These are phyloP conservation scores for Apodemus sylvaticus DNA, from an alignment of 2,113 vertebrate genomes.

Conservation along the genomic window DNA sequence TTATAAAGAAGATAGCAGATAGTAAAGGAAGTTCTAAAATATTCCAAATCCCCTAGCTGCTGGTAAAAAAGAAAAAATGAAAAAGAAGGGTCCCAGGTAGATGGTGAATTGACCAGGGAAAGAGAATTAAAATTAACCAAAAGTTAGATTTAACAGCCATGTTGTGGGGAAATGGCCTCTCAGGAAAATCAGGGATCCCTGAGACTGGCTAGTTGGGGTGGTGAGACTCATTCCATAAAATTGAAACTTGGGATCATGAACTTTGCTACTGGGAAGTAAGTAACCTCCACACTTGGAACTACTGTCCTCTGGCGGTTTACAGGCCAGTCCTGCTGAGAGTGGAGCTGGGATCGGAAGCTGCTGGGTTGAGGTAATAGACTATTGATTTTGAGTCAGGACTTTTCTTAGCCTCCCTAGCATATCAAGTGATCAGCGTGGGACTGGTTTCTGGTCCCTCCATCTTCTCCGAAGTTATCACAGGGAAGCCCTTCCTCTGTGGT, in stretches of 20 bases:
- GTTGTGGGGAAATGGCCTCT: constrained; percentile 23
- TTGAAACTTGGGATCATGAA: constrained; percentile 43
- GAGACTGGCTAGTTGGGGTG: constrained; percentile 20
- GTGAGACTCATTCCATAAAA: constrained; percentile 15
- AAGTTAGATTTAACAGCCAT: background rate
- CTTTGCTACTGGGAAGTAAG: constrained; percentile 12
- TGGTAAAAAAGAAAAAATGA: constrained; percentile 2
- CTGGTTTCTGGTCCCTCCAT: constrained; percentile 10
- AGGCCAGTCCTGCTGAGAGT: background rate
- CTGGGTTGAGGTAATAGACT: background rate
- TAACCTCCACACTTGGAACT: background rate
- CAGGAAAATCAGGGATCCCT: constrained; percentile 40
- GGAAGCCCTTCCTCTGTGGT: constrained; percentile 22
- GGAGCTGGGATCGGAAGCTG: background rate
- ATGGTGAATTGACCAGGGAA: constrained; percentile 56
- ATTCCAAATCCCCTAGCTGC: constrained; percentile 39
- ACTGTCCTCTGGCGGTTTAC: background rate
- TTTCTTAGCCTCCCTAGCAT: background rate
- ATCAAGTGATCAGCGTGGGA: background rate
- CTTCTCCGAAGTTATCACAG: background rate
- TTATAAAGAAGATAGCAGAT: constrained; percentile 21
- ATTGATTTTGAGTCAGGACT: constrained; percentile 9
- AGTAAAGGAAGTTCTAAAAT: constrained; percentile 40
- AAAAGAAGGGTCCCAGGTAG: constrained; percentile 31
- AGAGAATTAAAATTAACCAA: constrained; percentile 51